Conservation (phyloP, 2,888 invertebrate genomes). For the Drosophila subsilvestris region DNA sequence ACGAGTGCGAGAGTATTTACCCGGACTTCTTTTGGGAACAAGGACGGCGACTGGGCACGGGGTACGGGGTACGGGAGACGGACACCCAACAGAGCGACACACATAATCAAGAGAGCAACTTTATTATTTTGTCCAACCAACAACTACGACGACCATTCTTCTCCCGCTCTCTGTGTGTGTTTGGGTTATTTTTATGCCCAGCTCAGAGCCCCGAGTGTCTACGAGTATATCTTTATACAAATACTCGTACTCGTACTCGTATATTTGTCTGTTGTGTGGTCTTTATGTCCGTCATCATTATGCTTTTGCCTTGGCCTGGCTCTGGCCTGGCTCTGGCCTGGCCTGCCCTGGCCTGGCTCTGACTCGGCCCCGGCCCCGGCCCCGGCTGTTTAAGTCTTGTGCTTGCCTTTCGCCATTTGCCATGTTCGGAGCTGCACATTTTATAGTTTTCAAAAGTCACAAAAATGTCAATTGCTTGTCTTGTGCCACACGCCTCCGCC, state of each 20-base stretch:
- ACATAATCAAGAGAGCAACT: conserved; percentile 78
- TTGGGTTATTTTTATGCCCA: conserved; percentile 52
- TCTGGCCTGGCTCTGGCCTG: no score
- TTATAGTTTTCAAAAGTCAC: conserved; percentile 80
- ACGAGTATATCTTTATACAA: conserved; percentile 5
- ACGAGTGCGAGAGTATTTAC: conserved; percentile 50
- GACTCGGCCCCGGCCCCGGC: no score
- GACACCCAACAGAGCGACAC: conserved; percentile 37
- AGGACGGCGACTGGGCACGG: neutral
- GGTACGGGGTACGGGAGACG: conserved; percentile 5
- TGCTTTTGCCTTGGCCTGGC: conserved; percentile 44
- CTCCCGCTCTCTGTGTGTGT: conserved; percentile 14
- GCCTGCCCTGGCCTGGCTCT: conserved; percentile 21
- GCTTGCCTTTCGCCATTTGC: conserved; percentile 35
- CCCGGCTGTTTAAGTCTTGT: neutral
- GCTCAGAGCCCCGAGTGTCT: conserved; percentile 18
- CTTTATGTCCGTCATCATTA: conserved; percentile 76
- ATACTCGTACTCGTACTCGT: conserved; percentile 6
- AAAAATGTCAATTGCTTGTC: conserved; percentile 81
- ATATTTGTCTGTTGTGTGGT: conserved; percentile 40
- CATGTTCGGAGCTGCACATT: conserved; percentile 70
- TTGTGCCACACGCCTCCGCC: conserved; percentile 42
- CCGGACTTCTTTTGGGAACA: conserved; percentile 37
- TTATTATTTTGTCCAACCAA: conserved; percentile 72
- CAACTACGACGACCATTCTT: conserved; percentile 38